Evolutionary conservation across 2,113 vertebrate genomes (phyloP), one percentile per base, ranked within the genome.

Genomic region (Takifugu bimaculatus): DNA sequence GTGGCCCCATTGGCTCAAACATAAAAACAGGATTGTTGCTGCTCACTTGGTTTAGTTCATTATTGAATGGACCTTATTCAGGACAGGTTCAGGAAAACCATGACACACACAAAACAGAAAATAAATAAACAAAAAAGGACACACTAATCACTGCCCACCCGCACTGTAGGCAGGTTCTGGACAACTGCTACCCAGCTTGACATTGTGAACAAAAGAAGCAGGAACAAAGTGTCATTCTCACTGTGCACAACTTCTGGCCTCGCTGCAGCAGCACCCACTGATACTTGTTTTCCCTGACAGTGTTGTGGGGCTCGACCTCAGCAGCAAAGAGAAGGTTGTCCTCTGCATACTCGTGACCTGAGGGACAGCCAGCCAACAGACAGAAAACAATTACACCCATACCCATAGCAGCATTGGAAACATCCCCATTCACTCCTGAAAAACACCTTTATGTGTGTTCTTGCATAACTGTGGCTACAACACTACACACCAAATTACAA

Each of bases 261-360:
- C 94, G 87, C 76, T 93, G 95, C 79, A 91, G 91, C 26, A 81
- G 83, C 2, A 91, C 94, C 95, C 94, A 96, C 68, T 87, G 91
- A 78, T 93, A 91, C 78, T 97, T 97, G 87, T 85, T 91, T 80
- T 95, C 92, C 50, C 94, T 82, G 66, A 79, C 75, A 56, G 74
- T 43, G 66, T 97, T 98, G 70, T 87, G 89, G 0, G 92, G 91
- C 77, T 98, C 96, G 65, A 97, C 90, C 65, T 94, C 91, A 6
- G 90, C 92, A 43, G 95, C 95, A 25, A 99, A 99, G 77, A 90
- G 90, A 75, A 99, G 89, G 75, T 97, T 98, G 78, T 98, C 96
- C 68, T 94, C 92, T 0, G 97, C 94, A 0, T 99, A 99, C 65
- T 99, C 97, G 0, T 98, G 96, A 58, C 96, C 97, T 98, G 75